Evolutionary conservation across 1,140 invertebrate genomes (phyloP).

Genomic region (Saccostrea echinata): DNA sequence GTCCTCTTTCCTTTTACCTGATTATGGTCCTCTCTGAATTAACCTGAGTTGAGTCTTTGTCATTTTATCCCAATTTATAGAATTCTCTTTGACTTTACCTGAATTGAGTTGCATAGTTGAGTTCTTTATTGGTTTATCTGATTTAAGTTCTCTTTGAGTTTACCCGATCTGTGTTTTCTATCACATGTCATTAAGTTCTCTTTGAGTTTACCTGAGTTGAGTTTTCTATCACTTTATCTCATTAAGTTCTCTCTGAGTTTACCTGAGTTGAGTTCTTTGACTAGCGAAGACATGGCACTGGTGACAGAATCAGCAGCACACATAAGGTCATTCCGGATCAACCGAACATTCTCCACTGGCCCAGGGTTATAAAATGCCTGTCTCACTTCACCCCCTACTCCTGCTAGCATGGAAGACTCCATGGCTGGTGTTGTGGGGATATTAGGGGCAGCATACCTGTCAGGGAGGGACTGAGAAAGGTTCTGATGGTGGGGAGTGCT

Average conservation of each 20-base stretch:
- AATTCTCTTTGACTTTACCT: too few relatives aligned
- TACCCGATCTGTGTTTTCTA: slow-evolving; percentile 93
- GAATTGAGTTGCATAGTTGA: too few relatives aligned
- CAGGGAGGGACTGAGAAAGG: slow-evolving; percentile 79
- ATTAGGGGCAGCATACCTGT: slow-evolving; percentile 39
- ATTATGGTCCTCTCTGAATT: neutral
- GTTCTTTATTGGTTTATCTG: too few relatives aligned
- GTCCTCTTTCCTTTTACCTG: too few relatives aligned
- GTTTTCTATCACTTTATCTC: slow-evolving; percentile 83
- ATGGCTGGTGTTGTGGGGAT: slow-evolving; percentile 62
- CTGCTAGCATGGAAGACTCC: slow-evolving; percentile 74
- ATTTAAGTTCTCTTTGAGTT: neutral
- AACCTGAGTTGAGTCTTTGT: too few relatives aligned
- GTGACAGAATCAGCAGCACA: slow-evolving; percentile 97
- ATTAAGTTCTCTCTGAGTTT: neutral
- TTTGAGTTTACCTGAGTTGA: slow-evolving; percentile 87
- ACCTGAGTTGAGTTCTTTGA: slow-evolving; percentile 95
- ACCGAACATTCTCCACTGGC: slow-evolving; percentile 64
- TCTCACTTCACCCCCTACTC: slow-evolving; percentile 81
- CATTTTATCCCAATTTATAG: too few relatives aligned
- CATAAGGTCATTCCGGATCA: slow-evolving; percentile 87
- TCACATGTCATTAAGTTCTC: neutral
- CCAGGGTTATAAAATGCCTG: slow-evolving; percentile 72
- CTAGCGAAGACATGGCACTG: slow-evolving; percentile 96
- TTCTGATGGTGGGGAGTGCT: slow-evolving; percentile 80